Evolutionary conservation across 2,888 invertebrate species (phyloP).

Genomic region (Rhingia campestris): DNA sequence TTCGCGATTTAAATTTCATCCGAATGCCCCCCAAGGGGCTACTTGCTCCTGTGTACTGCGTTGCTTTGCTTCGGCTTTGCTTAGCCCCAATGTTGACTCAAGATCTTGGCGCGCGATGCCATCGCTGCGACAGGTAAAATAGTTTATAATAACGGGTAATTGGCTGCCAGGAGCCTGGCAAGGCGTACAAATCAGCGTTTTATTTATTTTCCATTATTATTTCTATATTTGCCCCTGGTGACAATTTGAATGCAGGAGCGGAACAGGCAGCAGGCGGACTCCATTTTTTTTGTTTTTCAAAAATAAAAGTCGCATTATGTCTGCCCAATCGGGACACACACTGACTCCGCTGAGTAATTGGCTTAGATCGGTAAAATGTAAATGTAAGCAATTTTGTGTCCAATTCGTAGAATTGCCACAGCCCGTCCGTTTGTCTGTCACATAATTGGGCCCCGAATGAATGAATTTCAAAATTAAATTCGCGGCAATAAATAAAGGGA

Average conservation of each 20-base stretch:
- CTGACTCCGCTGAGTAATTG: conserved; percentile 61
- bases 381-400: conserved; percentile 50
- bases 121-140: conserved; percentile 64
- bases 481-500: conserved; percentile 64
- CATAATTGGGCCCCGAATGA: conserved; percentile 59
- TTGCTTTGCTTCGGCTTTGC: neutral
- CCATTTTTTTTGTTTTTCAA: neutral
- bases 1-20: conserved; percentile 66
- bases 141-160: conserved; percentile 70
- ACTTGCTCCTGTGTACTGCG: conserved; percentile 3
- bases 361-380: conserved; percentile 56
- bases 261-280: neutral
- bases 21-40: conserved; percentile 54
- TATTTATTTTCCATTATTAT: conserved; percentile 52
- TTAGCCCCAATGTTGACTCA: conserved; percentile 1
- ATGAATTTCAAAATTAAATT: conserved; percentile 57
- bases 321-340: neutral
- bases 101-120: conserved; percentile 51
- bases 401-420: conserved; percentile 56
- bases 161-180: conserved; percentile 59
- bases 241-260: conserved; percentile 30
- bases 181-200: conserved; percentile 63
- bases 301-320: conserved; percentile 46
- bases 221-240: conserved; percentile 39
- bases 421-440: conserved; percentile 44